Conservation (phyloP, 2,113 vertebrate genomes). For the Ornithorhynchus anatinus region DNA sequence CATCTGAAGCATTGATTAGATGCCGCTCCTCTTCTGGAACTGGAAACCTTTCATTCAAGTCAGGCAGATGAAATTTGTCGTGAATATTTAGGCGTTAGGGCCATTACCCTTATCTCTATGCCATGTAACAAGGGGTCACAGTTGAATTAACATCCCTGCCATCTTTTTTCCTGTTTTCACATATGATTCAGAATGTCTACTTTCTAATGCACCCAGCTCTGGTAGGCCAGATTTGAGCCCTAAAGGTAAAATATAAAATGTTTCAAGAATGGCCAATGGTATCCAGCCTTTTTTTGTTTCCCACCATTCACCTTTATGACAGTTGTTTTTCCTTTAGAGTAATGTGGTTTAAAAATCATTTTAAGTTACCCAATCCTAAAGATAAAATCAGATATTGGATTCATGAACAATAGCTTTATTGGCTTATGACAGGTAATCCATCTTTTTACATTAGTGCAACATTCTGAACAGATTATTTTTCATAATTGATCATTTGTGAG, state of each 20-base stretch:
- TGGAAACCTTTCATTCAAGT: too few species aligned
- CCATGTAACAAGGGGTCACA: neutral
- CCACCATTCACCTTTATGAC: conserved; percentile 51
- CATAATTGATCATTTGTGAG: conserved; percentile 75
- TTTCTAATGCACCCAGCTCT: neutral
- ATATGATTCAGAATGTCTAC: fast-evolving
- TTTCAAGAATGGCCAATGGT: conserved; percentile 53
- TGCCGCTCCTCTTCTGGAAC: too few species aligned
- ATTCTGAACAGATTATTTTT: conserved; percentile 72
- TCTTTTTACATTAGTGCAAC: conserved; percentile 71
- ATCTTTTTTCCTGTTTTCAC: neutral
- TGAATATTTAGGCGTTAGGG: conserved; percentile 23
- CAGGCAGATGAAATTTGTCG: conserved; percentile 27
- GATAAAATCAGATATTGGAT: conserved; percentile 69
- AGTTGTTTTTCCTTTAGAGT: conserved; percentile 56
- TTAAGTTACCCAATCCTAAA: conserved; percentile 56
- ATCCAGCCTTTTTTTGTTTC: conserved; percentile 33
- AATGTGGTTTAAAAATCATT: conserved; percentile 72
- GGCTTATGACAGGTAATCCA: conserved; percentile 74
- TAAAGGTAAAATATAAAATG: conserved; percentile 35
- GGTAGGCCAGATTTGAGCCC: conserved; percentile 4
- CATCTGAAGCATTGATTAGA: too few species aligned
- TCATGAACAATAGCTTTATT: conserved; percentile 72
- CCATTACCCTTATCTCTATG: neutral
- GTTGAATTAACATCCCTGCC: neutral